Percentiles rank a stretch among this genome's conserved stretches.
Evolutionary conservation across 2,797 vertebrate genomes (phyloP).

Genomic region (Acanthopagrus latus): DNA sequence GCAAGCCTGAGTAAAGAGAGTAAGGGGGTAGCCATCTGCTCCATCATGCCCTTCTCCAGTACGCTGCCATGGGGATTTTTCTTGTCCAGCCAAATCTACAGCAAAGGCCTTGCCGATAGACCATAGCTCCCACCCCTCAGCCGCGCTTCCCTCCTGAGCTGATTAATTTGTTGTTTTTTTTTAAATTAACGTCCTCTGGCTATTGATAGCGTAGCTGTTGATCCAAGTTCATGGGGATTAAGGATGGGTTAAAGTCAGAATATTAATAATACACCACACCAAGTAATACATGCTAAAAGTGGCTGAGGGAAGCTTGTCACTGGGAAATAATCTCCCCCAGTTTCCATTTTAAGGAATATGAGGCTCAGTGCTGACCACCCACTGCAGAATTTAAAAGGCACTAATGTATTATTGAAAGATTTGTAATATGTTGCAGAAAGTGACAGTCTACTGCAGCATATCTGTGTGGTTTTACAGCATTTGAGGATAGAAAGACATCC

Average conservation of each 20-base stretch:
- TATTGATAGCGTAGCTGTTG: slow-evolving; percentile 63
- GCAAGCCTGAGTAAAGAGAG: slow-evolving; percentile 56
- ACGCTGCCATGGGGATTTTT: slow-evolving; percentile 78
- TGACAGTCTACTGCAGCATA: slow-evolving; percentile 16
- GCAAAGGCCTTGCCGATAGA: slow-evolving; percentile 57
- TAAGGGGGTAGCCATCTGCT: slow-evolving; percentile 78
- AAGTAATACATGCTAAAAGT: slow-evolving; percentile 23
- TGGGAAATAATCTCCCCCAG: slow-evolving; percentile 7
- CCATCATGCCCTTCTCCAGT: slow-evolving; percentile 67
- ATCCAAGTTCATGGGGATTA: slow-evolving; percentile 58
- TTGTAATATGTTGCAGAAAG: slow-evolving; percentile 39
- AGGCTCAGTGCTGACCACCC: slow-evolving; percentile 33
- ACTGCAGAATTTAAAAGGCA: slow-evolving; percentile 41
- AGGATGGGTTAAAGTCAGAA: slow-evolving; percentile 62
- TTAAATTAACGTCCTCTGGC: slow-evolving; percentile 73
- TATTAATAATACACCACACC: slow-evolving; percentile 51
- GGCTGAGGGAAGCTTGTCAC: slow-evolving; percentile 18
- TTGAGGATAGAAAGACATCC: slow-evolving; percentile 36
- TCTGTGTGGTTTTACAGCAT: slow-evolving; percentile 47
- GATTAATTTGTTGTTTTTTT: slow-evolving; percentile 83
- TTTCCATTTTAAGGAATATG: slow-evolving; percentile 26
- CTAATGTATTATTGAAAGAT: slow-evolving; percentile 48
- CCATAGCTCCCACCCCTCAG: slow-evolving; percentile 55
- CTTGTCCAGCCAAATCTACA: slow-evolving; percentile 74
- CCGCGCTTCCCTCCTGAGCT: slow-evolving; percentile 63